Base-by-base conservation (phyloP, 2,888 invertebrate species). In the Tipula confusa region DNA sequence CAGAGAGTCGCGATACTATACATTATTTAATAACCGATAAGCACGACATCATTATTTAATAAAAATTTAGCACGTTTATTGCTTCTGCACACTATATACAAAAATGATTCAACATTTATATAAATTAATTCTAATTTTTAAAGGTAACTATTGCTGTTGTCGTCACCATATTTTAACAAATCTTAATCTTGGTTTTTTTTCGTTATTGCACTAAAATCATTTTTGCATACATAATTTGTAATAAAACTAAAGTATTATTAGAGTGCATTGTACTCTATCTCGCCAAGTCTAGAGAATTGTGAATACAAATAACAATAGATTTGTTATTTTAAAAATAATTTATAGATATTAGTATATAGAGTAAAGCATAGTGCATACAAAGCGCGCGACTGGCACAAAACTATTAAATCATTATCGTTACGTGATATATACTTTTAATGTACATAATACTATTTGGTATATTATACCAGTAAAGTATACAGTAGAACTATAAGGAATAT, bases 401-500 rank as follows among this genome's bases (percentile, higher is more conserved):
- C 64, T 64, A 64, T 64, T 64, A 64, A 64, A 64, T 64, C 64
- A 64, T 64, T 64, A 64, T 64, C 24, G 24, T 64, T 64, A 64
- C 64, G 64, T 64, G 64, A 24, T 24, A 64, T n/a, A n/a, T 24
- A 24, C 64, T 18, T 11, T 24, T 24, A 64, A 64, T 64, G 64
- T 64, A 43, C 24, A 64, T 11, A 64, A 43, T 43, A 43, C 11
- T 36, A 43, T 43, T 43, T 43, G 36, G 36, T 36, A 36, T n/a
- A n/a, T 36, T 43, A 7, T 43, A 11, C 33, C 11, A n/a, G 15
- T 5, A 64, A 64, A 64, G 1, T 64, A 24, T 64, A 18, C 64
- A 64, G 18, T 64, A 24, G 24, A 64, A 6, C 24, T 2, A n/a
- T n/a, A n/a, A n/a, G n/a, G n/a, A n/a, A n/a, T n/a, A n/a, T n/a